A percentile compares a stretch with the other conserved stretches of the same genome.
phyloP scores from a whole-genome alignment of 2,113 vertebrate species.

The Arenaria interpres region DNA sequence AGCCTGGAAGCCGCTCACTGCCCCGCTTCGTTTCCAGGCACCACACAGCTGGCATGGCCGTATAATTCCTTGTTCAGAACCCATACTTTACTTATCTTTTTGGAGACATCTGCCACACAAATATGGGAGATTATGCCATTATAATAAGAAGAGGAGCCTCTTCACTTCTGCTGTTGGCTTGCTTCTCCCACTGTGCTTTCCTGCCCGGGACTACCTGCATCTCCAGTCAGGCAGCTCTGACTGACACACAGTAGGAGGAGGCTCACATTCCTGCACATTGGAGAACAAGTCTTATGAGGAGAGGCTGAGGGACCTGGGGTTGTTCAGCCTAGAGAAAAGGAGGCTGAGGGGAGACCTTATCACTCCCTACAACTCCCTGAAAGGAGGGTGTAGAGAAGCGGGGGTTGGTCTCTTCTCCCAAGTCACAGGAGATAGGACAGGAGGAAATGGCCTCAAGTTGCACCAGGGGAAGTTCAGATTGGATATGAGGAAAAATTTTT shows the following conservation, averaged over 20 bases:
- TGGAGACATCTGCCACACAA: background rate
- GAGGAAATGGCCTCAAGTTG: no score
- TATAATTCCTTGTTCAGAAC: background rate
- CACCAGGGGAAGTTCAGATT: no score
- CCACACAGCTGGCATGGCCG: background rate
- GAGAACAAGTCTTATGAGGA: no score
- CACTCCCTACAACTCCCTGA: no score
- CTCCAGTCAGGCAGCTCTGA: background rate
- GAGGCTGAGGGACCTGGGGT: no score
- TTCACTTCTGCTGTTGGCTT: background rate
- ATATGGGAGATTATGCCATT: background rate
- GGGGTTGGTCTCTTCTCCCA: no score
- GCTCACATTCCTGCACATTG: background rate
- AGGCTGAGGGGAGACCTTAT: no score
- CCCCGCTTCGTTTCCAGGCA: background rate
- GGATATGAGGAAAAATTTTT: no score
- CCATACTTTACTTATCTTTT: background rate
- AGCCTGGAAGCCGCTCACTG: background rate
- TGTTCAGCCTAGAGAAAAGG: no score
- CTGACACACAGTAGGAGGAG: accelerated
- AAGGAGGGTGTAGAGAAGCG: no score
- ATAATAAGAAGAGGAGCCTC: background rate
- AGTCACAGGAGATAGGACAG: no score
- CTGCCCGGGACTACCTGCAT: background rate
- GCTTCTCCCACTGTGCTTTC: background rate